Percentiles rank a stretch among this genome's conserved stretches.
Conservation (phyloP, 2,797 vertebrate species). For the Nothura maculosa region DNA sequence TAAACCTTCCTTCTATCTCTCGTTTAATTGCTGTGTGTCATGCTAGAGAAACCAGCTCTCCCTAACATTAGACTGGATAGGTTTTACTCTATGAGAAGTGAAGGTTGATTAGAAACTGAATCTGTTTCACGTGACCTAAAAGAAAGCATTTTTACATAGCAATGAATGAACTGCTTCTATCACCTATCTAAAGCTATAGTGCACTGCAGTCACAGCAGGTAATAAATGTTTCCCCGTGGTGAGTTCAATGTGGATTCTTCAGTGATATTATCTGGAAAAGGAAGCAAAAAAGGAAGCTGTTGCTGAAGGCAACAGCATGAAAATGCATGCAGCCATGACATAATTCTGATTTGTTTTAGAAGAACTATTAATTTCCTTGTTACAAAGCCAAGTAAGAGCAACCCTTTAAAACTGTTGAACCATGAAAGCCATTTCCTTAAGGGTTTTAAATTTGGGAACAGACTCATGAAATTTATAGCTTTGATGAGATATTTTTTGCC, state of each 20-base stretch:
- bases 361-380: slow-evolving; percentile 95
- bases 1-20: slow-evolving; percentile 14
- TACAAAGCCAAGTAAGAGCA: slow-evolving; percentile 90
- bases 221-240: slow-evolving; percentile 77
- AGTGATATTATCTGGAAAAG: slow-evolving; percentile 64
- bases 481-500: slow-evolving; percentile 89
- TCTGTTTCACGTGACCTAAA: slow-evolving; percentile 75
- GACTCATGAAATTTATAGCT: slow-evolving; percentile 89
- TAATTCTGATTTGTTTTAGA: slow-evolving; percentile 94
- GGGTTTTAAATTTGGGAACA: slow-evolving; percentile 87
- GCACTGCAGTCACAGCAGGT: slow-evolving; percentile 62
- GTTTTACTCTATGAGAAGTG: slow-evolving; percentile 72
- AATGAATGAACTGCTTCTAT: slow-evolving; percentile 60
- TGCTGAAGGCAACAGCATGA: slow-evolving; percentile 79
- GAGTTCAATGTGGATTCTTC: slow-evolving; percentile 68
- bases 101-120: slow-evolving; percentile 81
- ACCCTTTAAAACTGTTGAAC: slow-evolving; percentile 90
- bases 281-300: too few relatives aligned
- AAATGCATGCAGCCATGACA: slow-evolving; percentile 85
- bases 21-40: slow-evolving; percentile 57
- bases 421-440: slow-evolving; percentile 93
- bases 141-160: slow-evolving; percentile 77
- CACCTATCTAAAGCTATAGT: slow-evolving; percentile 45
- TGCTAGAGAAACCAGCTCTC: slow-evolving; percentile 62
- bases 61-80: slow-evolving; percentile 63